Percentiles rank a stretch among this genome's conserved stretches.
These are phyloP conservation scores for Lypha dubia DNA, from an alignment of 2,888 invertebrate species.

Conservation along the genomic window DNA sequence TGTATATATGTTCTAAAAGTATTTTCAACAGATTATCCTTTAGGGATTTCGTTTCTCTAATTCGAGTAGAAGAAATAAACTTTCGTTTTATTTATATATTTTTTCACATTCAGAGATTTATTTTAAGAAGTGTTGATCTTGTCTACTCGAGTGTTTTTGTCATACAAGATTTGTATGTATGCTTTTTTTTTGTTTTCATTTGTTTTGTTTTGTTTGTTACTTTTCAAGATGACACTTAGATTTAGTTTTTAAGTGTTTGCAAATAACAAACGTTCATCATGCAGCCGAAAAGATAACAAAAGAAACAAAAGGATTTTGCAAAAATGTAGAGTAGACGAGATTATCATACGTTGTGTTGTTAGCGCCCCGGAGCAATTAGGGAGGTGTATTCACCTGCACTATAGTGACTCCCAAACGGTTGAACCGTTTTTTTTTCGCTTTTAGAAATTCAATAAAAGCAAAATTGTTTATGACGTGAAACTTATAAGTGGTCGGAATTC, in stretches of 20 bases:
- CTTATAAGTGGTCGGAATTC: too few species aligned
- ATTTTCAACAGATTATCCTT: conserved; percentile 5
- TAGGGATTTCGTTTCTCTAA: neutral
- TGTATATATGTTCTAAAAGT: neutral
- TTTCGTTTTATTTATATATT: neutral
- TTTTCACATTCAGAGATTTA: neutral
- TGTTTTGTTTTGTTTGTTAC: neutral
- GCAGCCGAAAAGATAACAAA: neutral
- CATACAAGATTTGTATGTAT: neutral
- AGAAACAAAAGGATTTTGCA: neutral
- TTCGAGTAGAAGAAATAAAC: neutral
- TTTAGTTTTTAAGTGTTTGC: neutral
- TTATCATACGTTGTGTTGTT: neutral
- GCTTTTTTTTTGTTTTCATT: neutral
- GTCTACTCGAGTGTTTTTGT: neutral
- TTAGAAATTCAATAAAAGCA: too few species aligned
- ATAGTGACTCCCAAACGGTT: too few species aligned
- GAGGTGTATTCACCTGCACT: neutral
- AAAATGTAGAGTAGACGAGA: neutral
- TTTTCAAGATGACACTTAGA: neutral
- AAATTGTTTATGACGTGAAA: too few species aligned
- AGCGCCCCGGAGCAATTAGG: neutral
- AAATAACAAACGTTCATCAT: neutral
- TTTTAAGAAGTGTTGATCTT: neutral
- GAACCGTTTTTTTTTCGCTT: too few species aligned